phyloP scores from a whole-genome alignment of 2,888 invertebrate species.

The Sturmia bella region DNA sequence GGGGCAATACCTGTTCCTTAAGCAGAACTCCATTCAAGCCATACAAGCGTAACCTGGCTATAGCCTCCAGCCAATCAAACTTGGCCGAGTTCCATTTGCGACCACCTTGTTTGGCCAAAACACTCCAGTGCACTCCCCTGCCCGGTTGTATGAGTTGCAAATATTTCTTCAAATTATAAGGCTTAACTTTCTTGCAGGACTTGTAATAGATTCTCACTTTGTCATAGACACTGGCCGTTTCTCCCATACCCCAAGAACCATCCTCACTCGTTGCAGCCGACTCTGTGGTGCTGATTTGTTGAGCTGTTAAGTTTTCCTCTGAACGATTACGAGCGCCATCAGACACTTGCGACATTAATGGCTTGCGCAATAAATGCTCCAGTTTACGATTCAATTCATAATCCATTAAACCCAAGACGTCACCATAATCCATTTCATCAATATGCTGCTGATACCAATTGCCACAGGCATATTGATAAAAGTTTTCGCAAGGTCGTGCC shows the following conservation, averaged over 20 bases:
- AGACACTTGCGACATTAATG: conserved; percentile 9
- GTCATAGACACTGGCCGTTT: conserved; percentile 67
- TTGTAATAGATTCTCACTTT: conserved; percentile 77
- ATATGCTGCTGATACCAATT: conserved; percentile 78
- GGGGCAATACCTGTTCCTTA: conserved; percentile 77
- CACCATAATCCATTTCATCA: conserved; percentile 76
- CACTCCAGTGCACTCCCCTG: conserved; percentile 71
- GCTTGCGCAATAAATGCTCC: conserved; percentile 74
- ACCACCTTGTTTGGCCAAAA: conserved; percentile 71
- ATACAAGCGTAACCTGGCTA: conserved; percentile 76
- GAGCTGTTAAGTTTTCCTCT: conserved; percentile 51
- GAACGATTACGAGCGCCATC: conserved; percentile 15
- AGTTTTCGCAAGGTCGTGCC: conserved; percentile 78
- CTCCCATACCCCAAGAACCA: conserved; percentile 30
- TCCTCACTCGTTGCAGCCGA: conserved; percentile 52
- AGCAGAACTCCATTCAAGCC: conserved; percentile 78
- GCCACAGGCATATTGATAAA: conserved; percentile 80
- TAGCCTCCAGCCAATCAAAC: conserved; percentile 77
- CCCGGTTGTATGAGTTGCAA: conserved; percentile 75
- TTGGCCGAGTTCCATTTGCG: conserved; percentile 75
- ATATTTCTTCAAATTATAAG: conserved; percentile 78
- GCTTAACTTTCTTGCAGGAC: conserved; percentile 78
- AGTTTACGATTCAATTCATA: conserved; percentile 76
- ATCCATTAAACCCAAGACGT: conserved; percentile 77
- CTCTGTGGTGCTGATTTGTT: conserved; percentile 26